phyloP scores from a whole-genome alignment of 2,888 invertebrate species.

The Monoplex corrugatus region DNA sequence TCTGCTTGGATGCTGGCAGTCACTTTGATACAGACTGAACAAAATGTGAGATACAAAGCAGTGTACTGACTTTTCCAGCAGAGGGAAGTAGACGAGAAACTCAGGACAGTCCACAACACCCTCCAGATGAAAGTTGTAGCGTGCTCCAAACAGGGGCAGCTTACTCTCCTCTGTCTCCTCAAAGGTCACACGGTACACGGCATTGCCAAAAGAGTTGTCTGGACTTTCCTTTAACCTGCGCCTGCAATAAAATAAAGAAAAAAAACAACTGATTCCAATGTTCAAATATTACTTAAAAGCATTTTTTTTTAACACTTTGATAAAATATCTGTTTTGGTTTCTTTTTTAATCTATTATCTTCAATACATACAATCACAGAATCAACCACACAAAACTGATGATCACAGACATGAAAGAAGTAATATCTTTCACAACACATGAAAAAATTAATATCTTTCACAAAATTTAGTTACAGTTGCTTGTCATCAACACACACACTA shows the following conservation, averaged over 20 bases:
- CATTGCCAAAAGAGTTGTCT: conserved; percentile 82
- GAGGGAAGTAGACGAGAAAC: conserved; percentile 96
- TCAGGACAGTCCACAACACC: conserved; percentile 99
- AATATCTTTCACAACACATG: no score
- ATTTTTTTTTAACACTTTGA: neutral
- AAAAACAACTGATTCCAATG: neutral
- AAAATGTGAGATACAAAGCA: neutral
- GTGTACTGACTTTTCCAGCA: conserved; percentile 84
- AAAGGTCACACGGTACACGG: conserved; percentile 83
- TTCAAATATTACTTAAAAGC: neutral
- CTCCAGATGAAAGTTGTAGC: conserved; percentile 97
- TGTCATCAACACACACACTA: no score
- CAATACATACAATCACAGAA: no score
- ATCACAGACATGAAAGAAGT: no score
- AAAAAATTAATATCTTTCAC: no score
- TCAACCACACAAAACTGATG: no score
- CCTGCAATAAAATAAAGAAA: conserved; percentile 62
- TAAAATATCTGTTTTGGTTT: no score
- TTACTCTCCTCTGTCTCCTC: conserved; percentile 72
- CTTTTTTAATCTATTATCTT: no score
- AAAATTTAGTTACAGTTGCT: no score
- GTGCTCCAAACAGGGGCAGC: conserved; percentile 94
- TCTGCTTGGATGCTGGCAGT: no score
- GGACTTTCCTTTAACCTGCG: conserved; percentile 69
- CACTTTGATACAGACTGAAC: no score